These are phyloP conservation scores for Drosophila prolongata DNA, from an alignment of 2,888 invertebrate genomes.

Conservation along the genomic window DNA sequence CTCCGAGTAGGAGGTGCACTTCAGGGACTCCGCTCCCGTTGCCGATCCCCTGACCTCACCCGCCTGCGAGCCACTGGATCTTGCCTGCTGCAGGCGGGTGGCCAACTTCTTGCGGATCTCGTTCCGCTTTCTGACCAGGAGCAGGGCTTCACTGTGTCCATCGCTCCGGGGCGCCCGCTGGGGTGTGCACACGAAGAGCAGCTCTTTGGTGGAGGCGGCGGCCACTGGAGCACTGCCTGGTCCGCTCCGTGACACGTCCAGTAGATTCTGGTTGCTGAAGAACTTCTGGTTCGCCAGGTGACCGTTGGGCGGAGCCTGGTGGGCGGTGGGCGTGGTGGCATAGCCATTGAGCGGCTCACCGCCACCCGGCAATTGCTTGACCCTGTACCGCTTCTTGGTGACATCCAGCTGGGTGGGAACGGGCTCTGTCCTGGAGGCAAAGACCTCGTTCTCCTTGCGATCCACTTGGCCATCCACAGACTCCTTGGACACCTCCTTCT, in stretches of 20 bases:
- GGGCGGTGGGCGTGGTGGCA: conserved; percentile 82
- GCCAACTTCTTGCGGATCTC: conserved; percentile 80
- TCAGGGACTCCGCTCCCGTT: conserved; percentile 72
- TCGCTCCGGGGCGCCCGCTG: conserved; percentile 80
- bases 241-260: conserved; percentile 59
- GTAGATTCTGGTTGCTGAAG: conserved; percentile 83
- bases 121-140: conserved; percentile 79
- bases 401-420: conserved; percentile 69
- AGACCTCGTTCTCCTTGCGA: conserved; percentile 58
- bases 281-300: conserved; percentile 81
- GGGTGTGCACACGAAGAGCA: conserved; percentile 83
- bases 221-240: conserved; percentile 51
- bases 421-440: conserved; percentile 50
- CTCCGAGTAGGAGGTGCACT: conserved; percentile 84
- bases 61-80: conserved; percentile 40
- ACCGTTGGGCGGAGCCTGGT: conserved; percentile 75
- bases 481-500: conserved; percentile 14
- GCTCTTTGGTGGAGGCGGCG: conserved; percentile 80
- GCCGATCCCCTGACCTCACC: conserved; percentile 24
- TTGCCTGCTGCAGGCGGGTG: conserved; percentile 55
- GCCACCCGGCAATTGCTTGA: conserved; percentile 64
- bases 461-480: conserved; percentile 76
- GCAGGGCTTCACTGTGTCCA: conserved; percentile 71
- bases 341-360: conserved; percentile 79
- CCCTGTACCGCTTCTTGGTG: conserved; percentile 75